Base-by-base conservation (phyloP, 2,113 vertebrate species). In the Trematocara variabile region DNA sequence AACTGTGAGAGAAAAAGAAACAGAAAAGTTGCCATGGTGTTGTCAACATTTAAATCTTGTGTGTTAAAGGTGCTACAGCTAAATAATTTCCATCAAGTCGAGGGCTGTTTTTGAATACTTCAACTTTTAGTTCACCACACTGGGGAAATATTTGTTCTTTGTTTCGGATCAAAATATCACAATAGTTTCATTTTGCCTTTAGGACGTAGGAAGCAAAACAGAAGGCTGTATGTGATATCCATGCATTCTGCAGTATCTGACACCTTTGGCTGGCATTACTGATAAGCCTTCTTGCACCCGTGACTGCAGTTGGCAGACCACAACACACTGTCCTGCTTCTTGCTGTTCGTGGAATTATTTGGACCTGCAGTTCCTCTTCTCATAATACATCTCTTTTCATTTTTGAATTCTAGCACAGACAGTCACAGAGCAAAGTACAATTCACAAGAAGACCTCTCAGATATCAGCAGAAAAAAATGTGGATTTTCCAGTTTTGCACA, bases 381-480 rank as follows among this genome's bases (percentile, higher is more conserved):
- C 41, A 7, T 33, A 52, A 30, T 37, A 30, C 8, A 20, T 4
- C 11, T 87, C 41, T 12, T 75, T 77, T 88, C 52, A 77, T 46
- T 56, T 86, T 81, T 77, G 7, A 78, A 81, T 79, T 33, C 44
- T 18, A 20, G 4, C 30, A 33, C 6, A 63, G 77, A 75, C 58
- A 34, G 65, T 25, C 13, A 52, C 7, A 16, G 55, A 77, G 48
- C 41, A 73, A 55, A 77, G 20, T 80, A 68, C 37, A 84, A 81
- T 78, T 75, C 73, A 87, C 22, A 73, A 81, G 68, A 84, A 52
- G 77, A 60, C 86, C 48, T 93, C 91, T 94, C 89, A 79, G 60
- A 92, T 94, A 88, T 94, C 92, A 89, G 34, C 58, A 84, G 55
- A 88, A 93, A 93, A 93, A 94, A 94, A 93, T 94, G 91, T 86